Conservation (phyloP, 1,140 invertebrate genomes). For the Magallana angulata region DNA sequence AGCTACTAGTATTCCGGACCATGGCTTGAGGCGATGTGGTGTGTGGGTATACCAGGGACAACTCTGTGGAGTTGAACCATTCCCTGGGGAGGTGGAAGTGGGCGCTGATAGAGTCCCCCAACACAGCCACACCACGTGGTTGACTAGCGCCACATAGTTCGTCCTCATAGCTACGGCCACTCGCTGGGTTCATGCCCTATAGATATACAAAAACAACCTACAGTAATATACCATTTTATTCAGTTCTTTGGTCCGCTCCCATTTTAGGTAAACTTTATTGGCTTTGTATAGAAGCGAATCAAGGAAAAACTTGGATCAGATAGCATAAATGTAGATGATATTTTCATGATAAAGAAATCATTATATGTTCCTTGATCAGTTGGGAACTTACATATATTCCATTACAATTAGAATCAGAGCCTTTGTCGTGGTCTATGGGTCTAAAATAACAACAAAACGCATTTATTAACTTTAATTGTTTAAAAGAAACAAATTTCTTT, state of each 20-base stretch:
- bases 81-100: constrained; percentile 81
- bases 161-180: constrained; percentile 78
- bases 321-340: too few relatives aligned
- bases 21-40: neutral
- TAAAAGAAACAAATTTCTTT: too few relatives aligned
- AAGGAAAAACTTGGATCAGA: too few relatives aligned
- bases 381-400: constrained; percentile 79
- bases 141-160: constrained; percentile 76
- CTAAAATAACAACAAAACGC: constrained; percentile 63
- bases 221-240: too few relatives aligned
- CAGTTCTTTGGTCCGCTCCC: too few relatives aligned
- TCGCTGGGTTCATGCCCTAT: constrained; percentile 76
- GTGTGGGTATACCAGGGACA: constrained; percentile 69
- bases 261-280: too few relatives aligned
- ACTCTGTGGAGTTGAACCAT: constrained; percentile 79
- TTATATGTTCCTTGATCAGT: too few relatives aligned
- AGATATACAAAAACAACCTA: neutral
- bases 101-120: constrained; percentile 82
- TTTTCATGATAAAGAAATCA: too few relatives aligned
- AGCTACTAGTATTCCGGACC: too few relatives aligned
- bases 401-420: constrained; percentile 81
- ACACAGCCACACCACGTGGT: constrained; percentile 79
- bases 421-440: constrained; percentile 72
- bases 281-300: too few relatives aligned
- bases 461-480: neutral